Conservation (phyloP, 2,888 invertebrate genomes). For the Eupithecia subumbrata region DNA sequence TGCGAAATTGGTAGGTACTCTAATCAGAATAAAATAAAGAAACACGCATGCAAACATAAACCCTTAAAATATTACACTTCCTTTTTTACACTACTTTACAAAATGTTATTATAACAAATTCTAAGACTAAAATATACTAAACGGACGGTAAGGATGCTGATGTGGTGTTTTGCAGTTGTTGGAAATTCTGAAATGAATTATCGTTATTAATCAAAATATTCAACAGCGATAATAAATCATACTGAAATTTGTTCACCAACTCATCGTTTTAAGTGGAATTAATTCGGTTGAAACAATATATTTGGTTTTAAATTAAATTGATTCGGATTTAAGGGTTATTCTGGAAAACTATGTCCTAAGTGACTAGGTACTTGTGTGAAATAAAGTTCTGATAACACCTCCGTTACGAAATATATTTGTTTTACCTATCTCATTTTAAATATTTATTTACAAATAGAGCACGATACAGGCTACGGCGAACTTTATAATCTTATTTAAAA, state of each 20-base stretch:
- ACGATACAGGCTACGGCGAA: not conserved
- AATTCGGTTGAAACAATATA: not conserved
- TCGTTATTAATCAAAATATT: not conserved
- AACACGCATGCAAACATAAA: not conserved
- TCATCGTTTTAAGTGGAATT: not conserved
- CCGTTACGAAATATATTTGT: too few relatives aligned
- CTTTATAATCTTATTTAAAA: not conserved
- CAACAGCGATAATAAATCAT: not conserved
- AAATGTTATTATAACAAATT: not conserved
- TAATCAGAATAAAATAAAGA: not conserved
- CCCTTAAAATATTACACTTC: not conserved
- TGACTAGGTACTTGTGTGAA: too few relatives aligned
- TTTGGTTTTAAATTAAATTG: not conserved
- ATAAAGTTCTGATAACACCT: not conserved
- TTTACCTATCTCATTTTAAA: too few relatives aligned
- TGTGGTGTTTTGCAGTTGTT: not conserved
- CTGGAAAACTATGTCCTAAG: too few relatives aligned
- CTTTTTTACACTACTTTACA: too few relatives aligned
- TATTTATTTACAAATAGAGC: not conserved
- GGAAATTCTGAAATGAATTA: not conserved
- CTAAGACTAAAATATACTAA: not conserved
- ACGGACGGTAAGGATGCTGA: not conserved
- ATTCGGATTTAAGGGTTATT: not conserved
- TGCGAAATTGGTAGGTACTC: not conserved
- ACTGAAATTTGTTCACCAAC: not conserved